Evolutionary conservation across 2,888 invertebrate genomes (phyloP).

Genomic region (Dusona sp.): DNA sequence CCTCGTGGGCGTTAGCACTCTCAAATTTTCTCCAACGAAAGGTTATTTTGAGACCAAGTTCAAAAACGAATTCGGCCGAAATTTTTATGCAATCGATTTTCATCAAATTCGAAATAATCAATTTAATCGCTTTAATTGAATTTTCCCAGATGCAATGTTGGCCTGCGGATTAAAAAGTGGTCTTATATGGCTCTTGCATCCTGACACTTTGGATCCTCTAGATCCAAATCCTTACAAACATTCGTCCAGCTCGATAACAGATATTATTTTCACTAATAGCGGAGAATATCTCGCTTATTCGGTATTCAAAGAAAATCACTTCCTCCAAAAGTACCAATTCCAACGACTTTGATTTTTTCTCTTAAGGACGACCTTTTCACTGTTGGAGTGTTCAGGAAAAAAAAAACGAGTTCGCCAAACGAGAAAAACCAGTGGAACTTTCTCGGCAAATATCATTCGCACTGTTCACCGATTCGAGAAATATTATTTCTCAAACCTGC

Average conservation of each 20-base stretch:
- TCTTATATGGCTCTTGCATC: conserved; percentile 87
- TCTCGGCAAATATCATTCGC: conserved; percentile 88
- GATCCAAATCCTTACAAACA: conserved; percentile 85
- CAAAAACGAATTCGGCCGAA: background rate
- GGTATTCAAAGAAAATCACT: conserved; percentile 82
- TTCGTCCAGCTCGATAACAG: conserved; percentile 84
- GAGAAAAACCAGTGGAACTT: conserved; percentile 85
- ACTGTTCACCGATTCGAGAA: conserved; percentile 87
- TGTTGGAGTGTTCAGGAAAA: conserved; percentile 84
- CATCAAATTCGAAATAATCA: background rate
- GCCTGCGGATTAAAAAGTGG: conserved; percentile 88
- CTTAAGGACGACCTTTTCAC: conserved; percentile 86
- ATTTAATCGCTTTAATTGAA: conserved; percentile 77
- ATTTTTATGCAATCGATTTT: background rate
- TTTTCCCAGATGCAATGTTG: conserved; percentile 78
- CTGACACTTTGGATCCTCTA: conserved; percentile 86
- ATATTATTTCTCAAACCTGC: conserved; percentile 86
- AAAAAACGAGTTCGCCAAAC: conserved; percentile 79
- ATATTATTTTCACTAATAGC: conserved; percentile 86
- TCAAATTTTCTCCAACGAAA: conserved; percentile 86
- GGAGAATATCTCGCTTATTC: conserved; percentile 86
- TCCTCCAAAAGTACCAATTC: background rate
- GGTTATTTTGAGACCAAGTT: conserved; percentile 80
- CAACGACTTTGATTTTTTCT: conserved; percentile 25
- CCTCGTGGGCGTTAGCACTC: conserved; percentile 68